Base-by-base conservation (phyloP, 2,888 invertebrate genomes). In the Elegia similella region DNA sequence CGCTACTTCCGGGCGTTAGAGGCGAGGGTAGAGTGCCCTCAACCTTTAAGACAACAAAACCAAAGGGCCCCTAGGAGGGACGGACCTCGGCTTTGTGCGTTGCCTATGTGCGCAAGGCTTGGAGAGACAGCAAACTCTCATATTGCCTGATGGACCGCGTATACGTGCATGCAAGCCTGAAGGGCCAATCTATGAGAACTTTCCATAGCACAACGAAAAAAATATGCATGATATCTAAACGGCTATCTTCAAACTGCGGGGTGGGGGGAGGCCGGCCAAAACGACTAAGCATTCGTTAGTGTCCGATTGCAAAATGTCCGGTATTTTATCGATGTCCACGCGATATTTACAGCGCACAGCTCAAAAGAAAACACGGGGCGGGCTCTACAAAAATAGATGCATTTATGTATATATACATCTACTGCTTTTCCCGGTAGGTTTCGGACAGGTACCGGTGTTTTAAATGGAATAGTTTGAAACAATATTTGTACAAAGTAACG, bases 251-350 rank as follows among this genome's bases (percentile, higher is more conserved):
- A 10, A 34, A 23, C 17, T 1, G 8, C 5, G 32, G 30, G 15
- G 50, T 5, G 29, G 50, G 10, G 50, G 16, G 15, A 12, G 34
- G 15, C 12, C 16, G 32, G 13, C 48, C 32, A 48, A 48, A 48
- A 48, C 32, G 50, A 34, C 50, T 50, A 17, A 17, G 12, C 50
- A 50, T 50, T 50, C 50, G 50, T 50, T 50, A 50, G 50, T 34
- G 38, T 34, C 16, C 50, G 17, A 50, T 50, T 30, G 48, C 48
- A 32, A 32, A 48, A 48, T 48, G 48, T 48, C 48, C 48, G 48
- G 15, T 32, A 17, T 50, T 50, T 50, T 50, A 50, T 34, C 38
- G 32, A n/a, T 16, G 50, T 7, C 17, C 5, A 16, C 6, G 32
- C 50, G 50, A 38, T 50, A 34, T 50, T 50, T 50, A 50, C 50